A percentile compares a stretch with the other conserved stretches of the same genome.
These are phyloP conservation scores for Muschampia plurimacula DNA, from an alignment of 2,888 invertebrate genomes.

Conservation along the genomic window DNA sequence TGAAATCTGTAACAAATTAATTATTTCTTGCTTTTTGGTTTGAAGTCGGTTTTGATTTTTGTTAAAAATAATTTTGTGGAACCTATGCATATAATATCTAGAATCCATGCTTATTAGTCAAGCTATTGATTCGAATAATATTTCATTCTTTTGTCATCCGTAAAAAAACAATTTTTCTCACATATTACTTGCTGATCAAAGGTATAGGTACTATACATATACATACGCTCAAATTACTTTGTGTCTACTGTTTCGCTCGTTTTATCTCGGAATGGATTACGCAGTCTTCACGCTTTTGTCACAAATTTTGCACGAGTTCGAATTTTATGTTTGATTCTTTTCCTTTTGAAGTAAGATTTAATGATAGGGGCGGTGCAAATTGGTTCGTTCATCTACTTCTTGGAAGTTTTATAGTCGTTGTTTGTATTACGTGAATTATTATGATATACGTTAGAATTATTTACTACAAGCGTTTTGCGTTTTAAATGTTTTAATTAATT, in stretches of 20 bases:
- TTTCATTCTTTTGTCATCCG: background rate
- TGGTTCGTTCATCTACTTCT: conserved; percentile 4
- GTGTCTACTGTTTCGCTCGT: conserved; percentile 3
- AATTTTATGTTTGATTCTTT: conserved; percentile 27
- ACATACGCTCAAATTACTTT: background rate
- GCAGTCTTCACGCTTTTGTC: conserved; percentile 24
- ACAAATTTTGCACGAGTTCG: conserved; percentile 27
- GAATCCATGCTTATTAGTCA: no score
- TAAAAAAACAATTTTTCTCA: background rate
- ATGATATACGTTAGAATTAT: background rate
- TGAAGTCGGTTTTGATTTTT: no score
- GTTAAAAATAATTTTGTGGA: no score
- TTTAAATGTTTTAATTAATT: background rate
- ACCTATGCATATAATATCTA: no score
- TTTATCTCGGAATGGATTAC: conserved; percentile 28
- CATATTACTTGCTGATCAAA: background rate
- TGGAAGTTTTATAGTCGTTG: conserved; percentile 11
- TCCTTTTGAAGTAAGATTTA: conserved; percentile 23
- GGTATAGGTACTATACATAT: background rate
- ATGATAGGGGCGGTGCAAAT: conserved; percentile 20
- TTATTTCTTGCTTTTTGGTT: no score
- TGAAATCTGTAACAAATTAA: no score
- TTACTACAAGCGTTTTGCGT: background rate
- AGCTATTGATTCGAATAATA: background rate
- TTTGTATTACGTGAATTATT: background rate